Evolutionary conservation across 2,113 vertebrate species (phyloP).

Genomic region (Xiphias gladius): DNA sequence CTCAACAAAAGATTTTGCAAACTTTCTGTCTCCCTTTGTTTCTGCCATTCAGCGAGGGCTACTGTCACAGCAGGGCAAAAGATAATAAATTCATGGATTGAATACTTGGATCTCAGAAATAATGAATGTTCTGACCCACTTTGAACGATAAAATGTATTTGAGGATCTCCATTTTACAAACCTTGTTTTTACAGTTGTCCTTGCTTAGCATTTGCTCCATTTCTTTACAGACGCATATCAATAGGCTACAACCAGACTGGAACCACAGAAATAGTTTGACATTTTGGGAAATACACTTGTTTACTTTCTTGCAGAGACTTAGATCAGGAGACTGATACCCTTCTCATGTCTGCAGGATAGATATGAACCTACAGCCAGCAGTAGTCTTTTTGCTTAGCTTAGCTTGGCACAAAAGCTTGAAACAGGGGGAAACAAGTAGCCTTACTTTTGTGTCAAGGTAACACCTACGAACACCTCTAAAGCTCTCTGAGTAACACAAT

Average conservation of each 20-base stretch:
- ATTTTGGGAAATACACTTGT: not conserved
- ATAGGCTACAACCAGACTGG: not conserved
- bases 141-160: constrained; percentile 11
- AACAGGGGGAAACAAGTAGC: not conserved
- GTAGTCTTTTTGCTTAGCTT: not conserved
- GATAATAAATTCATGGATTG: constrained; percentile 1
- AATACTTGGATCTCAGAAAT: constrained; percentile 28
- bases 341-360: not conserved
- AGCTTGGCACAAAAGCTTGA: not conserved
- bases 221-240: not conserved
- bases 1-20: constrained; percentile 32
- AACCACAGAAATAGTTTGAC: not conserved
- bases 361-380: not conserved
- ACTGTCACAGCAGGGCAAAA: constrained; percentile 23
- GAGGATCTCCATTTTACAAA: constrained; percentile 1
- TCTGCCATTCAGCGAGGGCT: constrained; percentile 39
- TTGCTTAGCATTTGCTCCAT: not conserved
- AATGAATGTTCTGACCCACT: constrained; percentile 14
- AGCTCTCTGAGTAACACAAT: no score
- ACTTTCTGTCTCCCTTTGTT: constrained; percentile 34
- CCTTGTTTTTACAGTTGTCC: not conserved
- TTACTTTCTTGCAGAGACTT: not conserved
- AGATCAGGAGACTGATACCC: not conserved
- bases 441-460: not conserved
- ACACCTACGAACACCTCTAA: not conserved